phyloP scores from a whole-genome alignment of 2,797 vertebrate species.

The Paedocypris micromegethes region DNA sequence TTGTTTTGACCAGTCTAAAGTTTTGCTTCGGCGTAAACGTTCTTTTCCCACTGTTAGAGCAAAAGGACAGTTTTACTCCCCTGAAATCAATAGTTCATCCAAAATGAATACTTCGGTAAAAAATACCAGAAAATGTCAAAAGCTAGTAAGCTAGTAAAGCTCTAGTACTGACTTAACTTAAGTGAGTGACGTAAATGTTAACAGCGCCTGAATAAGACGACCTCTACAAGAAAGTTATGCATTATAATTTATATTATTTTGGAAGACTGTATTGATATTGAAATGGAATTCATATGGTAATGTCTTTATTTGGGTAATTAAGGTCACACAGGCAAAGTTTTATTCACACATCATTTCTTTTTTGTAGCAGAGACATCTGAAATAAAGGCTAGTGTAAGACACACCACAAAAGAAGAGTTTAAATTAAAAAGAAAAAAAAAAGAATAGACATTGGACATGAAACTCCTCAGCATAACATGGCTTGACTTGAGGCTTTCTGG shows the following conservation, averaged over 20 bases:
- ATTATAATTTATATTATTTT: conserved; percentile 3
- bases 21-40: no score
- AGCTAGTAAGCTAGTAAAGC: no score
- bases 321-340: conserved; percentile 20
- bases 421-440: conserved; percentile 59
- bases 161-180: no score
- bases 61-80: no score
- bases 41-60: no score
- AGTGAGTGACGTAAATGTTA: no score
- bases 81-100: no score
- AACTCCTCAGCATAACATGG: conserved; percentile 36
- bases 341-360: conserved; percentile 1
- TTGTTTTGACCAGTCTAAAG: no score
- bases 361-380: conserved; percentile 9
- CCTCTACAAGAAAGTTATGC: neutral
- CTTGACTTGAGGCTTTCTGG: conserved; percentile 43
- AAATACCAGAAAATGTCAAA: no score
- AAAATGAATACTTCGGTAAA: no score
- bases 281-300: conserved; percentile 34
- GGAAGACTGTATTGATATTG: conserved; percentile 3
- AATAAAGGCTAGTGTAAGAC: conserved; percentile 10
- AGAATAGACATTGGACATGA: conserved; percentile 44
- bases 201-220: no score
- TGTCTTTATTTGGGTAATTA: conserved; percentile 13
- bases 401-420: conserved; percentile 62